Evolutionary conservation across 2,888 invertebrate species (phyloP), one percentile per base, ranked within the genome.

Genomic region (Drosophila maculinotata): DNA sequence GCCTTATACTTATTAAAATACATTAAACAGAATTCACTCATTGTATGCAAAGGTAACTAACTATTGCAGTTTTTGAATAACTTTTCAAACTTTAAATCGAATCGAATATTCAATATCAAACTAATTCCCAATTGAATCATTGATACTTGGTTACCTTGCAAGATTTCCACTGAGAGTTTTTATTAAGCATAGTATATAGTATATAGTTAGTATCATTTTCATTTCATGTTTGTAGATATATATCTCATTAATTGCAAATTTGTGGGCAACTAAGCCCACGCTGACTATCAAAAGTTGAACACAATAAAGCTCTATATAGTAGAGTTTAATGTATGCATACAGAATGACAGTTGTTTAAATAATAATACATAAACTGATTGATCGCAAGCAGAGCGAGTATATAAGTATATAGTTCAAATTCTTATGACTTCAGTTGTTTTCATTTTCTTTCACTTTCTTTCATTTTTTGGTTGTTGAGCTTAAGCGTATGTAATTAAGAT

Each of bases 261-360:
- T 31, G 35, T 45, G 9, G 56, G 52, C 64, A 42, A 31, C 35
- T 31, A 26, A 17, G 25, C 64, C 63, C n/a, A n/a, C 45, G 45
- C 15, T 42, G 63, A 64, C 68, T 76, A 76, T 69, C 54, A 66
- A 56, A 76, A 63, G 48, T 73, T 80, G 79, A 80, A 80, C 79
- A 86, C 79, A 87, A 86, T 84, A 80, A 80, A 80, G 79, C 79
- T 80, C 87, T 78, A 78, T 73, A 62, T 64, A 69, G 20, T 1
- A n/a, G 58, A 49, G 30, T 48, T 58, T 66, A 31, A 45, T 60
- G 20, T 58, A 57, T 58, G 68, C 49, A 63, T 47, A 51, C 5
- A n/a, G 36, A 36, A 48, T 64, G 26, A n/a, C 52, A 48, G 28
- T 54, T 54, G 1, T 7, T 12, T 45, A 15, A 42, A 42, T 35